Evolutionary conservation across 2,113 vertebrate species (phyloP).

Genomic region (Neodon shergylaensis): DNA sequence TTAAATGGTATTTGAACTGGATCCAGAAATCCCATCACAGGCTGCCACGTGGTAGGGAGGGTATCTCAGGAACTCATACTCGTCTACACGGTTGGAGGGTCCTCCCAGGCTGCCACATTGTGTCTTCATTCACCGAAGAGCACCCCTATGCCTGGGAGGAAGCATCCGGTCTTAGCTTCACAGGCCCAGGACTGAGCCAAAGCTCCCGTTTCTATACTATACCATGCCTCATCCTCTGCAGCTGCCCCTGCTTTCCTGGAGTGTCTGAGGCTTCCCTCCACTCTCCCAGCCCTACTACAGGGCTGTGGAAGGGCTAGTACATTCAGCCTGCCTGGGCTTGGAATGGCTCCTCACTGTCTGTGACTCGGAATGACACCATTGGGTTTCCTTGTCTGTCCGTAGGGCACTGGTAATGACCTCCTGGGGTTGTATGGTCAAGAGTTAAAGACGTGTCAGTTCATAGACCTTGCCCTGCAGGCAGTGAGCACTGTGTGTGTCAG

Average conservation of each 20-base stretch:
- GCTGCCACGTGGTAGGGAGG: neutral
- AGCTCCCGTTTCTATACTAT: neutral
- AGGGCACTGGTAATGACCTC: neutral
- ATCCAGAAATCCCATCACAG: conserved; percentile 68
- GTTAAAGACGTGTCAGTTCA: neutral
- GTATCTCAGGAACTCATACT: neutral
- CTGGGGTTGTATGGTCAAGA: neutral
- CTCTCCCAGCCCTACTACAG: neutral
- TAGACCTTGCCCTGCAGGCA: fast-evolving
- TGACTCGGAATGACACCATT: neutral
- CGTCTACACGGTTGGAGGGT: neutral
- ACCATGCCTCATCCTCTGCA: neutral
- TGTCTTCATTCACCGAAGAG: neutral
- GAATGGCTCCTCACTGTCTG: neutral
- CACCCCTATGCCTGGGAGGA: neutral
- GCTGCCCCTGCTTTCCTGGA: neutral
- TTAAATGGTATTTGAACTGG: conserved; percentile 85
- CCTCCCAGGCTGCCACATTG: neutral
- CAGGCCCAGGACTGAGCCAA: neutral
- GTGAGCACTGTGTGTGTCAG: neutral
- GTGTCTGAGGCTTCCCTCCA: neutral
- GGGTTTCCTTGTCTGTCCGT: neutral
- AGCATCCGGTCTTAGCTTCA: neutral
- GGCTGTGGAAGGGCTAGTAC: neutral
- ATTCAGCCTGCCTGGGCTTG: neutral